Evolutionary conservation across 1,140 invertebrate species (phyloP).

Genomic region (Cyrtorhinus lividipennis): DNA sequence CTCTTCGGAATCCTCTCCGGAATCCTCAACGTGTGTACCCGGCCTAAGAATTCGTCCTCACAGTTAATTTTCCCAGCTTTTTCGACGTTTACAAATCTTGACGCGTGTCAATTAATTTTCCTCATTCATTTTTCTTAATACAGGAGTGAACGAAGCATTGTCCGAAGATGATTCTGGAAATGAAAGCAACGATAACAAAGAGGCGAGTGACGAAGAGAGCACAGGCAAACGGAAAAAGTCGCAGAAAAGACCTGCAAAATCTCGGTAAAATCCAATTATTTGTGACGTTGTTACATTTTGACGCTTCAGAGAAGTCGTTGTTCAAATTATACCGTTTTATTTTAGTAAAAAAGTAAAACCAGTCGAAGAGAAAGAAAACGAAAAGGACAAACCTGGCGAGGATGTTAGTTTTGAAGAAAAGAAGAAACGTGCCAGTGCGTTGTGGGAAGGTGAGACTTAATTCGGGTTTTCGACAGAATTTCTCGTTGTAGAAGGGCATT

Average conservation of each 20-base stretch:
- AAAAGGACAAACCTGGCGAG: conserved; percentile 18
- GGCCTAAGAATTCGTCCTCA: too few relatives aligned
- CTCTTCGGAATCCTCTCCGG: too few relatives aligned
- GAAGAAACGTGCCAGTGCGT: conserved; percentile 25
- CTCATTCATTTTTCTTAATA: neutral
- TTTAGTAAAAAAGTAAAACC: conserved; percentile 19
- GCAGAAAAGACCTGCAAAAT: conserved; percentile 11
- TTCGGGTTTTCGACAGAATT: neutral
- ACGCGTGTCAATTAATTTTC: neutral
- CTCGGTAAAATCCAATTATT: neutral
- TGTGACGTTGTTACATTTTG: too few relatives aligned
- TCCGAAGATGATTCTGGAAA: conserved; percentile 16
- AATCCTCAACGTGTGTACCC: too few relatives aligned
- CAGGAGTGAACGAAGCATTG: neutral
- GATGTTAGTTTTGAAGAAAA: conserved; percentile 23
- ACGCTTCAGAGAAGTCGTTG: too few relatives aligned
- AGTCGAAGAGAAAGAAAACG: conserved; percentile 17
- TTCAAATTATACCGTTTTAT: neutral
- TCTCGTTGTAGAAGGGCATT: neutral
- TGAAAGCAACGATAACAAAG: neutral
- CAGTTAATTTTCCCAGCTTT: neutral
- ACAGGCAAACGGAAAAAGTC: conserved; percentile 14
- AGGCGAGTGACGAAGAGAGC: neutral
- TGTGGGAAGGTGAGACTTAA: conserved; percentile 24
- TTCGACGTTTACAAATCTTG: neutral